These are phyloP conservation scores for Panurus biarmicus DNA, from an alignment of 2,113 vertebrate genomes.

Conservation along the genomic window DNA sequence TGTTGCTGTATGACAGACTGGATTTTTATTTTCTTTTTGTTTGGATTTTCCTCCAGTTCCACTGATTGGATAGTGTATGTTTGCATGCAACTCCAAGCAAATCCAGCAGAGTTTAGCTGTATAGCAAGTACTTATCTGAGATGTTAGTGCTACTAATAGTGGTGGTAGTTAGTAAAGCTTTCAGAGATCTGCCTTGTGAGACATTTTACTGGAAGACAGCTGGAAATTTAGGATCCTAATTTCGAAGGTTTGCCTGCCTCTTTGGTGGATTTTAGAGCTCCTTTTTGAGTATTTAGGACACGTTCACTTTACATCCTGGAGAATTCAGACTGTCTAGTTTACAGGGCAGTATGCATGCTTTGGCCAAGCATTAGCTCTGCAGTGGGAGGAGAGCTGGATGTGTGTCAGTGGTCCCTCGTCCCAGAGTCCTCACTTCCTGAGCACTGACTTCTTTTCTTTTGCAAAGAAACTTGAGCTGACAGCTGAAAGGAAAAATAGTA, in stretches of 20 bases:
- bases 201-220: neutral
- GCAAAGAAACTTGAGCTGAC: conserved; percentile 27
- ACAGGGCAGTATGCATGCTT: neutral
- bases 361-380: neutral
- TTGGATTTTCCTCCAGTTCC: neutral
- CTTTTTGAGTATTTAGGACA: neutral
- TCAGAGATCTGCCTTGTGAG: neutral
- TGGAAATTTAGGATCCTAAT: neutral
- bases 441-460: neutral
- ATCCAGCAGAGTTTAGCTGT: neutral
- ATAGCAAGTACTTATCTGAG: neutral
- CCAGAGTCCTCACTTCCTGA: neutral
- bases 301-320: neutral
- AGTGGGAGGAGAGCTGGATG: neutral
- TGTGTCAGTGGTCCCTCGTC: neutral
- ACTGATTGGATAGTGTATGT: neutral
- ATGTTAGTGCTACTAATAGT: neutral
- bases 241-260: neutral
- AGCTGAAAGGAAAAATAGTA: conserved; percentile 41
- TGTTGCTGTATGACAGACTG: neutral
- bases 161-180: neutral
- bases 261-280: neutral
- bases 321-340: neutral
- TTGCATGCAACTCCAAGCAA: neutral
- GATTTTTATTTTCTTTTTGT: neutral